A percentile compares a stretch with the other conserved stretches of the same genome.
Conservation (phyloP, 2,888 invertebrate species). For the Bombylius major region DNA sequence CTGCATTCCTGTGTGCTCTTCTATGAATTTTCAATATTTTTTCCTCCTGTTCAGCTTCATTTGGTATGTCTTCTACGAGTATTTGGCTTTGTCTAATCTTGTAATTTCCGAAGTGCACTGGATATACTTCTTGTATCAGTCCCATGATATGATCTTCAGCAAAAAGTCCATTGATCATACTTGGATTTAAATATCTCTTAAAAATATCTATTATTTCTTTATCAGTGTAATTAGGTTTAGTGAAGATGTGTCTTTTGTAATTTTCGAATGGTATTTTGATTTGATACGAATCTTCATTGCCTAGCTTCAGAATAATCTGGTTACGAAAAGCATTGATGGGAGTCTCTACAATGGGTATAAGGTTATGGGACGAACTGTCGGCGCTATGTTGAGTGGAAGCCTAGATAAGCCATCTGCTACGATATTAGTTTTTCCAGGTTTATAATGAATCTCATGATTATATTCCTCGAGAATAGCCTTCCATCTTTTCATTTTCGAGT, state of each 20-base stretch:
- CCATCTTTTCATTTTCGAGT: constrained; percentile 9
- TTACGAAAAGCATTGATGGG: constrained; percentile 14
- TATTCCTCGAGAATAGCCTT: constrained; percentile 4
- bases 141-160: neutral
- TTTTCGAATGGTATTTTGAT: neutral
- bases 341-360: constrained; percentile 3
- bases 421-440: constrained; percentile 26
- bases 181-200: too few species aligned
- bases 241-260: neutral
- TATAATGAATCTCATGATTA: too few species aligned
- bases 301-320: constrained; percentile 2
- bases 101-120: neutral
- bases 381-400: constrained; percentile 2
- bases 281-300: neutral
- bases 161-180: neutral
- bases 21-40: constrained; percentile 8
- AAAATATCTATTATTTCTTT: neutral
- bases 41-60: constrained; percentile 9
- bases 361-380: constrained; percentile 6
- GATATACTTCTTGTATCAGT: neutral
- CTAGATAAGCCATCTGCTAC: constrained; percentile 11
- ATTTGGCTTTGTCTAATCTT: constrained; percentile 5
- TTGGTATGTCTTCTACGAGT: constrained; percentile 8
- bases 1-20: constrained; percentile 9
- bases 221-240: neutral